Base-by-base conservation (phyloP, 1,140 invertebrate species). In the Scaptodrosophila lebanonensis region DNA sequence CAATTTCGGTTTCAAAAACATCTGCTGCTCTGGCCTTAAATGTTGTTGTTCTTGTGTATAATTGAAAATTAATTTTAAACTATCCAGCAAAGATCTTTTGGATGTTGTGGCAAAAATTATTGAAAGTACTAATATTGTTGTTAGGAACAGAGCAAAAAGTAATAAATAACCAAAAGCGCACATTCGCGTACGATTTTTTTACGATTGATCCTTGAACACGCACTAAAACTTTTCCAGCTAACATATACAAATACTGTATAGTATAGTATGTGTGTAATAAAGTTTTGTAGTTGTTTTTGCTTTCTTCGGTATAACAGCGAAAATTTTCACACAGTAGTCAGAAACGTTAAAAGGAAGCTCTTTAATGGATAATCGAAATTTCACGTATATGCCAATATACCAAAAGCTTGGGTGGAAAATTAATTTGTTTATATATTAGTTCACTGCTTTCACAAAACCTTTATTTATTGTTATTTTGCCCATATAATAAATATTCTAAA, bases 131-230 rank as follows among this genome's bases (percentile, higher is more conserved):
- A 85, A 50, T 76, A 85, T 66, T 60, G 73, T 83, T 52, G 83
- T 85, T 59, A 85, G 58, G 71, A 85, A 65, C 48, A 85, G 54
- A 38, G 83, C 75, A 50, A 85, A 76, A 72, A 85, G 66, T 68
- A 85, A 75, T 63, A 85, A 64, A 60, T 85, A 85, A 69, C 83
- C 83, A 85, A 85, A 85, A 33, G 77, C 66, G 72, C 83, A 85
- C 83, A 85, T 85, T 83, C 70, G 72, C 52, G 56, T 59, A 47
- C 13, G n/a, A n/a, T n/a, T n/a, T 12, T 67, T 67, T 35, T 11
- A 33, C 18, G 39, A n/a, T n/a, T n/a, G n/a, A n/a, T n/a, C n/a
- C n/a, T n/a, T n/a, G n/a, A n/a, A n/a, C n/a, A n/a, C n/a, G n/a
- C n/a, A n/a, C n/a, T n/a, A n/a, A n/a, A n/a, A n/a, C n/a, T n/a